A percentile compares a stretch with the other conserved stretches of the same genome.
These are phyloP conservation scores for Eugnorisma glareosa DNA, from an alignment of 2,888 invertebrate genomes.

Conservation along the genomic window DNA sequence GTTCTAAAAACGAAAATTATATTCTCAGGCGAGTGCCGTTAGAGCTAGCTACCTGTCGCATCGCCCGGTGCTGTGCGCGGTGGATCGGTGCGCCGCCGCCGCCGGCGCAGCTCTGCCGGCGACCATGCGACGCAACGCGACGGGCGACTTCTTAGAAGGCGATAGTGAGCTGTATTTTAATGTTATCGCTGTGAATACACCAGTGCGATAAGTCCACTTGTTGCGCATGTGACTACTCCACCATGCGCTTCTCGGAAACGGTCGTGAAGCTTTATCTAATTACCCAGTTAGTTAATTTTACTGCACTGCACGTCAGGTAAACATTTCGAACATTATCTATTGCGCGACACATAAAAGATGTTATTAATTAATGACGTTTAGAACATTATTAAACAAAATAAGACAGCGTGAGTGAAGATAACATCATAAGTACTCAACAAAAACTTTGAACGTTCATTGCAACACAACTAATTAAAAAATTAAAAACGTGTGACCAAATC, in stretches of 20 bases:
- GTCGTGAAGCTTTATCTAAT: constrained; percentile 79
- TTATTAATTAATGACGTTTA: constrained; percentile 40
- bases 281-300: constrained; percentile 68
- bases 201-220: constrained; percentile 85
- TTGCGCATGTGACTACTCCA: constrained; percentile 81
- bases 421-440: constrained; percentile 12
- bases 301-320: constrained; percentile 58
- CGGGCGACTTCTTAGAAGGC: constrained; percentile 86
- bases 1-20: constrained; percentile 84
- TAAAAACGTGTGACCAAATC: constrained; percentile 8
- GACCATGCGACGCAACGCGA: constrained; percentile 64
- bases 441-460: constrained; percentile 39
- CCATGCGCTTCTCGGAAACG: constrained; percentile 81
- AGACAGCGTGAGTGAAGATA: constrained; percentile 25
- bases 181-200: constrained; percentile 88
- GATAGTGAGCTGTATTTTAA: constrained; percentile 88
- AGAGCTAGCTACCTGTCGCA: constrained; percentile 89
- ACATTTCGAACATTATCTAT: constrained; percentile 45
- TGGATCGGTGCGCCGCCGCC: constrained; percentile 56
- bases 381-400: constrained; percentile 25
- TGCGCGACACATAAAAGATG: constrained; percentile 29
- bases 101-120: constrained; percentile 66
- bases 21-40: constrained; percentile 87
- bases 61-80: constrained; percentile 60
- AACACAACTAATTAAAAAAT: constrained; percentile 20